A percentile compares a stretch with the other conserved stretches of the same genome.
Evolutionary conservation across 2,797 vertebrate species (phyloP).

Genomic region (Helicolenus hilgendorfi): DNA sequence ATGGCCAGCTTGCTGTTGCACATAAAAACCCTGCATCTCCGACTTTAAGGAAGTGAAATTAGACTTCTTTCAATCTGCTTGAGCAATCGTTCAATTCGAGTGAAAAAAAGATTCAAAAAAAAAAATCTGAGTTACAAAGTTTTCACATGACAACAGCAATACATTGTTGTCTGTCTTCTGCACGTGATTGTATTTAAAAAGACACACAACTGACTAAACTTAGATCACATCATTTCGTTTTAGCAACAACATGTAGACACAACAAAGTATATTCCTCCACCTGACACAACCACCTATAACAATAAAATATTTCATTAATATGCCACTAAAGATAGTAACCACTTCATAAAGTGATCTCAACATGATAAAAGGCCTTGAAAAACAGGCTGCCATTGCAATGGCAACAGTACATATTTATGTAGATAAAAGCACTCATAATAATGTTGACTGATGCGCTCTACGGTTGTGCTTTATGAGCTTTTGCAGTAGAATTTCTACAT

Average conservation of each 20-base stretch:
- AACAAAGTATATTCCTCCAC: conserved; percentile 14
- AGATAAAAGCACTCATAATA: background rate
- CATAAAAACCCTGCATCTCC: conserved; percentile 1
- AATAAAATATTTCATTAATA: conserved; percentile 7
- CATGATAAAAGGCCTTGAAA: conserved; percentile 33
- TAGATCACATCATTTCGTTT: background rate
- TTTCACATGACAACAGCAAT: background rate
- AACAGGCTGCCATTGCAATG: conserved; percentile 7
- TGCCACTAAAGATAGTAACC: background rate
- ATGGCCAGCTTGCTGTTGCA: background rate
- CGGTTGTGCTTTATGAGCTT: conserved; percentile 30
- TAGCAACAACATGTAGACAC: conserved; percentile 7
- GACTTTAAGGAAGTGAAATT: background rate
- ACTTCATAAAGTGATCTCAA: conserved; percentile 16
- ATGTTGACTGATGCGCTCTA: background rate
- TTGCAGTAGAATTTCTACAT: background rate
- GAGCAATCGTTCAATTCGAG: background rate
- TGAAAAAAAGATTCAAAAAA: background rate
- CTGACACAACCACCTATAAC: conserved; percentile 13
- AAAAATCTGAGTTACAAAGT: background rate
- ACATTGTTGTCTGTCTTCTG: background rate
- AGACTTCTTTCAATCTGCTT: background rate
- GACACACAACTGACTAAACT: background rate
- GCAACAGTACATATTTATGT: conserved; percentile 7
- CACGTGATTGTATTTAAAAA: background rate